Evolutionary conservation across 1,140 invertebrate species (phyloP), one percentile per base, ranked within the genome.

Genomic region (Halesus radiatus): DNA sequence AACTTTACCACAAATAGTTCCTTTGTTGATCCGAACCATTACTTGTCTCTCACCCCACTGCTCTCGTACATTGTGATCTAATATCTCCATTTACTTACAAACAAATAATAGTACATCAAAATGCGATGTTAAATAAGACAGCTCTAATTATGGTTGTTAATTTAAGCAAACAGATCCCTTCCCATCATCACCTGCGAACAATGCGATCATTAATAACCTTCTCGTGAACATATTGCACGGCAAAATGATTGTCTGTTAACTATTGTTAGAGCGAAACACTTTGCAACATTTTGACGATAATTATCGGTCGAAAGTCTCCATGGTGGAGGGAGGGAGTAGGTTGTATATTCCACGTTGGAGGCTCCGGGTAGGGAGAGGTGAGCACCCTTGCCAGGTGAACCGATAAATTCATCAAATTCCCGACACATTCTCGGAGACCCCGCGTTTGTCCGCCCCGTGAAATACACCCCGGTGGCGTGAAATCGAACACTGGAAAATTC

Each of bases 171-270:
- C 18, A 60, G 10, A 45, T 45, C 37, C 18, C 56, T 60, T 60
- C 56, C 56, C 56, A 22, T 60, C 23, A 60, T 60, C 26, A 66
- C 62, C 62, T 66, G 62, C n/a, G 32, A 66, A 66, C 23, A 26
- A 66, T 32, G 62, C 18, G 32, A 26, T 72, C 13, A 72, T 72
- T 72, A 72, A 50, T 72, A 52, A 18, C 68, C 68, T 72, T 72
- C 68, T 50, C 68, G 10, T 16, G 50, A 72, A 52, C 45, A 52
- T 72, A 45, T 52, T 52, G 68, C 68, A 10, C 32, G 32, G 32
- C 32, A 50, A 72, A 70, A 72, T 72, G 32, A 72, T 72, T 72
- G 68, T 72, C 32, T 50, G 68, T 72, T 72, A 72, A 72, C 68
- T 23, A 72, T 72, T 72, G 23, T 72, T 22, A 20, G n/a, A n/a